These are phyloP conservation scores for Platynereis dumerilii DNA, from an alignment of 2,888 invertebrate genomes.

Conservation along the genomic window DNA sequence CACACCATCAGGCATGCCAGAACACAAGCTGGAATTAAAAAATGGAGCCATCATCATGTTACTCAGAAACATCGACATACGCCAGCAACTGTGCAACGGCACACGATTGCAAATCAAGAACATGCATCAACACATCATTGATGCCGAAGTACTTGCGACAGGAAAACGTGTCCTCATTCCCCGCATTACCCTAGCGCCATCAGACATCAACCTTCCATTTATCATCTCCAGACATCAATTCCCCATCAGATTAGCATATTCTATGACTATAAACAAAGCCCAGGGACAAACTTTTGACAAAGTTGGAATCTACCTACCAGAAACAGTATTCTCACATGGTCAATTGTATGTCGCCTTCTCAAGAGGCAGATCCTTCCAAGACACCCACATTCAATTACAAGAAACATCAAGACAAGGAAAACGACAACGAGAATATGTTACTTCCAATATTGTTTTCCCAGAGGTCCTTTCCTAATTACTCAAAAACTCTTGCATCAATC, in stretches of 20 bases:
- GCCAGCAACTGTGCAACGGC: not conserved
- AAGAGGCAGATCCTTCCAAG: too few relatives aligned
- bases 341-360: too few relatives aligned
- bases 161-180: not conserved
- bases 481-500: too few relatives aligned
- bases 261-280: too few relatives aligned
- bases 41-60: not conserved
- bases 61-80: not conserved
- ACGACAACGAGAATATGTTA: too few relatives aligned
- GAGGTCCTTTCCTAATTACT: too few relatives aligned
- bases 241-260: too few relatives aligned
- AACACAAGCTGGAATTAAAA: not conserved
- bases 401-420: too few relatives aligned
- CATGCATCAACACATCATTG: not conserved
- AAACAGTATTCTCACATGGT: too few relatives aligned
- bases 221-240: not conserved
- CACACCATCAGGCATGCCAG: not conserved
- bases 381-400: too few relatives aligned
- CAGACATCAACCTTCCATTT: not conserved
- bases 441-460: too few relatives aligned
- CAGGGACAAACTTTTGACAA: too few relatives aligned
- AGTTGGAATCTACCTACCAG: conserved; percentile 26
- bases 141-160: not conserved
- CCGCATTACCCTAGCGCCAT: not conserved
- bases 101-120: not conserved